Conservation (phyloP, 1,140 invertebrate species). For the Drosophila fuyamai region DNA sequence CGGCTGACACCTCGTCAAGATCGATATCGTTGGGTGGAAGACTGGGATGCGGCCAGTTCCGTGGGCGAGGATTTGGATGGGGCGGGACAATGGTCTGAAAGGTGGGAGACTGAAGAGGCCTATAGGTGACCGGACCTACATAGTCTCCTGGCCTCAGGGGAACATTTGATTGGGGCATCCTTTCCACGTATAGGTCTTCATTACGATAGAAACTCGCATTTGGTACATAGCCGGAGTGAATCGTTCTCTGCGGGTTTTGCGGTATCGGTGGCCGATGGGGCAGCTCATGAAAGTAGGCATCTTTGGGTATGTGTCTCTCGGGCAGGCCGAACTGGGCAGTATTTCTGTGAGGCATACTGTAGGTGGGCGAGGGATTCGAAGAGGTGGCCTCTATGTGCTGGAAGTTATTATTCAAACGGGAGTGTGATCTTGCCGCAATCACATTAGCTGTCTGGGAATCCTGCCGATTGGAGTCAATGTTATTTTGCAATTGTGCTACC, state of each 20-base stretch:
- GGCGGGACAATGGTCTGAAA: constrained; percentile 12
- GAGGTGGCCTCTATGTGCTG: constrained; percentile 19
- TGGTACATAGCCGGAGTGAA: constrained; percentile 37
- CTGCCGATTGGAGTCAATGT: constrained; percentile 75
- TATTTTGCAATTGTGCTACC: constrained; percentile 85
- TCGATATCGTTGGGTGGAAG: constrained; percentile 49
- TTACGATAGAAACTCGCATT: constrained; percentile 38
- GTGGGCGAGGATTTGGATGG: constrained; percentile 21
- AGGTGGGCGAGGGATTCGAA: constrained; percentile 46
- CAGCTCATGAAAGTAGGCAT: constrained; percentile 87
- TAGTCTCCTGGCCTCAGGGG: constrained; percentile 15
- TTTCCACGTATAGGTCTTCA: constrained; percentile 24
- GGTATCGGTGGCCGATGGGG: constrained; percentile 78
- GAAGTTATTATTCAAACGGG: constrained; percentile 31
- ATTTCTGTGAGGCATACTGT: constrained; percentile 39
- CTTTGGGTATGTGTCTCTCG: constrained; percentile 85
- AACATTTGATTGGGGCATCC: constrained; percentile 9
- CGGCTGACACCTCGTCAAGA: constrained; percentile 53
- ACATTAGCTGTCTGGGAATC: constrained; percentile 45
- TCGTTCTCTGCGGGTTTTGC: constrained; percentile 20
- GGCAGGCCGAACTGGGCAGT: constrained; percentile 23
- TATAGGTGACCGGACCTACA: constrained; percentile 10
- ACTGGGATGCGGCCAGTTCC: constrained; percentile 37
- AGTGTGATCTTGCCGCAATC: constrained; percentile 81
- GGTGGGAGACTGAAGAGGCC: constrained; percentile 31